Conservation (phyloP, 1,140 invertebrate genomes). For the Dufourea novaeangliae region DNA sequence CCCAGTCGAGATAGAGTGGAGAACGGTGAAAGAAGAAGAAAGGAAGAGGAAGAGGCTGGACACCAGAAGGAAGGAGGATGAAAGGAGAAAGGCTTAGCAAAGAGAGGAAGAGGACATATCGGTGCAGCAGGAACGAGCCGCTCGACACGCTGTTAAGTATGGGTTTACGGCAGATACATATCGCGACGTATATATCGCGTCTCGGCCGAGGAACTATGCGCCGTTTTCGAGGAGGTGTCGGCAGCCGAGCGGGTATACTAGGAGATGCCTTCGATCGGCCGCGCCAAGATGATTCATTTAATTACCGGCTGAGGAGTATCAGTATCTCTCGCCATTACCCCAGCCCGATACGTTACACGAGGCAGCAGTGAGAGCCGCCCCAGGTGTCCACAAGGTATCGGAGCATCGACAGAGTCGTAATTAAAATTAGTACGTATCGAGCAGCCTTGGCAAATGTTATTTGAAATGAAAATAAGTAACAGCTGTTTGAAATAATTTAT, state of each 20-base stretch:
- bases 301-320: conserved; percentile 7
- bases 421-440: conserved; percentile 2
- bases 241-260: conserved; percentile 24
- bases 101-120: conserved; percentile 29
- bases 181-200: conserved; percentile 66
- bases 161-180: conserved; percentile 69
- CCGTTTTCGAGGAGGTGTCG: conserved; percentile 58
- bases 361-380: too few relatives aligned
- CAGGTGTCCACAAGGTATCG: not conserved
- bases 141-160: conserved; percentile 68
- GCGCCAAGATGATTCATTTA: conserved; percentile 28
- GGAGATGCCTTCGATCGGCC: conserved; percentile 14
- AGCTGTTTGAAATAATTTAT: too few relatives aligned
- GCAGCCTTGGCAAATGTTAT: too few relatives aligned
- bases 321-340: not conserved
- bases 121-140: conserved; percentile 51
- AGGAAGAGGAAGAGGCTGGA: conserved; percentile 29
- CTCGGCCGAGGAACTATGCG: conserved; percentile 55
- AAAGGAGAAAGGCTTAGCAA: not conserved
- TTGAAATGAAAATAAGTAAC: too few relatives aligned
- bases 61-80: conserved; percentile 42
- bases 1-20: not conserved
- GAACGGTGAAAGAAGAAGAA: conserved; percentile 3
- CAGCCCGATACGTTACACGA: not conserved
- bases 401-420: not conserved